Conservation (phyloP, 1,140 invertebrate genomes). For the Nasonia giraulti region DNA sequence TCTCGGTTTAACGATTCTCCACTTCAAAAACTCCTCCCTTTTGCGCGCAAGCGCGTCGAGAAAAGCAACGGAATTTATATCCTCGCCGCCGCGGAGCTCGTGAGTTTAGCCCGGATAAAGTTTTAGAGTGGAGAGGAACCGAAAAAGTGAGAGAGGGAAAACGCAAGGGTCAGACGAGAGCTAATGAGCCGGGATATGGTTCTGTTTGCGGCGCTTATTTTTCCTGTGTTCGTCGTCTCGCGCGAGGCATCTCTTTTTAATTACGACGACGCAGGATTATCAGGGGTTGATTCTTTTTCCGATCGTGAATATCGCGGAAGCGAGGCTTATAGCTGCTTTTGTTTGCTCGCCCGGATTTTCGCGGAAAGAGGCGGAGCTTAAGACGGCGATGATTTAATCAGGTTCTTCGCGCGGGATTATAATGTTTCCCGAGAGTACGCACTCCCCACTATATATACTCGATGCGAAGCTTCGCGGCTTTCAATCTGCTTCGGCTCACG, state of each 20-base stretch:
- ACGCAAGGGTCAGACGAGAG: background rate
- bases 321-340: background rate
- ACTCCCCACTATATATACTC: no score
- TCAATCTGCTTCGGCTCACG: no score
- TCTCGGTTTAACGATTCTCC: conserved; percentile 27
- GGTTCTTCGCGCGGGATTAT: no score
- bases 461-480: no score
- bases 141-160: background rate
- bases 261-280: background rate
- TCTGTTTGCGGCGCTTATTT: conserved; percentile 14
- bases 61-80: conserved; percentile 43
- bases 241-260: conserved; percentile 11
- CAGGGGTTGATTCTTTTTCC: background rate
- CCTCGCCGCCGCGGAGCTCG: background rate
- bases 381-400: no score
- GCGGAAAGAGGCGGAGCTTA: background rate
- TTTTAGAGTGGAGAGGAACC: background rate
- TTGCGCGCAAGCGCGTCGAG: background rate
- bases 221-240: background rate
- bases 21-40: conserved; percentile 42
- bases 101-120: conserved; percentile 1
- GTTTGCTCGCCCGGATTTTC: background rate
- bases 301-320: background rate
- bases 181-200: conserved; percentile 39
- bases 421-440: no score